These are phyloP conservation scores for Cephalopterus ornatus DNA, from an alignment of 2,113 vertebrate species.

Conservation along the genomic window DNA sequence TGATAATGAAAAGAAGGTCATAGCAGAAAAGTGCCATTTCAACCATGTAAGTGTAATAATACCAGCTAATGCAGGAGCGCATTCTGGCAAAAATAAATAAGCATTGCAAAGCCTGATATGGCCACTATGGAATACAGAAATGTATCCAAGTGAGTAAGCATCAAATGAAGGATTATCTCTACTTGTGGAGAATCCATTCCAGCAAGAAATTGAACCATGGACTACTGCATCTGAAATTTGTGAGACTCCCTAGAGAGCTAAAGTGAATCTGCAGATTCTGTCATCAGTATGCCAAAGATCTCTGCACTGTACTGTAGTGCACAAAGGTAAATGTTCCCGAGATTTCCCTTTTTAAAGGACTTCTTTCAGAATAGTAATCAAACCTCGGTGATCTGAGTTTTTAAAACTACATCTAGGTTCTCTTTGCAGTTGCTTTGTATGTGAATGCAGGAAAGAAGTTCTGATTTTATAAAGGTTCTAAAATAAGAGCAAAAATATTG, in stretches of 20 bases:
- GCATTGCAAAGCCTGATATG: neutral
- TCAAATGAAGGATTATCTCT: constrained; percentile 68
- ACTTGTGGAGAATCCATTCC: constrained; percentile 68
- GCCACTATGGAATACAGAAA: constrained; percentile 53
- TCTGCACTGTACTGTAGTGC: neutral
- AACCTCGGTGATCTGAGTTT: neutral
- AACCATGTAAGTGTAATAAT: neutral
- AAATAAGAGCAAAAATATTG: neutral
- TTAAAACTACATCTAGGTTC: neutral
- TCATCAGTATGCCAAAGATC: neutral
- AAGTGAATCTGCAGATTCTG: neutral
- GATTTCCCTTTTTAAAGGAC: neutral
- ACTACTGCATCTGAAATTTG: constrained; percentile 32
- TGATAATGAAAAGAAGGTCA: neutral
- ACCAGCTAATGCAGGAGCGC: neutral
- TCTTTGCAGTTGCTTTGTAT: neutral
- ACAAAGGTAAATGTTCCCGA: neutral
- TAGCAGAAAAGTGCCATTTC: neutral
- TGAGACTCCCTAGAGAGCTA: constrained; percentile 34
- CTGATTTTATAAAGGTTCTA: neutral
- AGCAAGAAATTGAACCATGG: constrained; percentile 67
- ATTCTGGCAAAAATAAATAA: constrained; percentile 34
- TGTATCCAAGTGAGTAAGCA: constrained; percentile 70
- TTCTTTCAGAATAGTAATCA: neutral
- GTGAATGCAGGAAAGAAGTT: neutral